Conservation (phyloP, 2,888 invertebrate genomes). For the Ornithoptera alexandrae region DNA sequence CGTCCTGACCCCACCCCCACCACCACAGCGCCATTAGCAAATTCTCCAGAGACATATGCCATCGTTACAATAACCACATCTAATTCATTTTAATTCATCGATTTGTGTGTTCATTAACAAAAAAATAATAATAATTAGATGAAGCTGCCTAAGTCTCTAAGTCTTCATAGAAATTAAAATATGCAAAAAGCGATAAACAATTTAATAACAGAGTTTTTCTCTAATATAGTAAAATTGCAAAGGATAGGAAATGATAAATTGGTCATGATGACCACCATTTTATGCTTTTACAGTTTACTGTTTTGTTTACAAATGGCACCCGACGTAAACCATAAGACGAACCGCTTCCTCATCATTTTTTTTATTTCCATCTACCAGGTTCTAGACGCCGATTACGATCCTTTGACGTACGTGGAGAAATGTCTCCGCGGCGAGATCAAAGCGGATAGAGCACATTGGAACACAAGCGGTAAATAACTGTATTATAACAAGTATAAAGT, state of each 20-base stretch:
- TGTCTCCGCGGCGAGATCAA: conserved; percentile 94
- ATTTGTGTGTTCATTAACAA: background rate
- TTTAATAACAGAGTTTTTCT: no score
- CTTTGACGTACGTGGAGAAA: conserved; percentile 95
- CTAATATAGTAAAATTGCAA: no score
- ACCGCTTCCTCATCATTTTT: background rate
- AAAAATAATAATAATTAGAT: no score
- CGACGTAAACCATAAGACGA: background rate
- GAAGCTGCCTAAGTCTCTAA: no score
- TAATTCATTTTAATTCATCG: background rate
- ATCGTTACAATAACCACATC: no score
- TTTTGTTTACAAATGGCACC: no score
- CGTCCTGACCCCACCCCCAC: no score
- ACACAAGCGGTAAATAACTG: conserved; percentile 90
- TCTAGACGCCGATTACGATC: conserved; percentile 92
- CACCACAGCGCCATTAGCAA: no score
- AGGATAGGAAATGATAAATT: background rate
- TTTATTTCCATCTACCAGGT: conserved; percentile 65
- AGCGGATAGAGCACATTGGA: conserved; percentile 95
- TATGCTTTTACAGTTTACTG: no score
- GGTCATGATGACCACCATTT: background rate
- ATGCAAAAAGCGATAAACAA: no score
- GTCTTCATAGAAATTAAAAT: no score
- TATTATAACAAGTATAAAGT: background rate
- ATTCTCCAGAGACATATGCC: no score